Percentiles rank a stretch among this genome's conserved stretches.
phyloP scores from a whole-genome alignment of 2,888 invertebrate species.

The Bembecia ichneumoniformis region DNA sequence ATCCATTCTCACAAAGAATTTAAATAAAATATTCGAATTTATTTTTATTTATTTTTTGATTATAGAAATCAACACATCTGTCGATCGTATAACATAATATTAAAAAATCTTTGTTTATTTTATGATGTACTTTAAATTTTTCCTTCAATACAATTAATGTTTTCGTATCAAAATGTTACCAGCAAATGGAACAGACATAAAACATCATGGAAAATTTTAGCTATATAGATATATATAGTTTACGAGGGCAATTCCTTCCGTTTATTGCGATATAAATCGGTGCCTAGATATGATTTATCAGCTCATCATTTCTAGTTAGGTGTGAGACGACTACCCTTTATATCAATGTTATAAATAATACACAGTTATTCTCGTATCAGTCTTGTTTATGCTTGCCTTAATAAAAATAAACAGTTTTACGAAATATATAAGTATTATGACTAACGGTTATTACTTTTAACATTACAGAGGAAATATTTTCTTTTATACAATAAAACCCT shows the following conservation, averaged over 20 bases:
- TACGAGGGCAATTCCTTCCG: conserved; percentile 49
- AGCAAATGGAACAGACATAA: conserved; percentile 20
- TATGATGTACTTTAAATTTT: no score
- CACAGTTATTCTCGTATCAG: neutral
- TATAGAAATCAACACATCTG: no score
- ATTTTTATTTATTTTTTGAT: no score
- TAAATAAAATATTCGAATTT: no score
- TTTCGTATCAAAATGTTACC: neutral
- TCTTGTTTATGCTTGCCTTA: neutral
- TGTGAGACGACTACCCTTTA: conserved; percentile 46
- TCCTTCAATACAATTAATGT: no score
- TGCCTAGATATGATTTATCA: conserved; percentile 67
- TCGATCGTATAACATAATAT: no score
- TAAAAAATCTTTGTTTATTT: no score
- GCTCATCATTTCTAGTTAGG: conserved; percentile 65
- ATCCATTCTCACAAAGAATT: no score
- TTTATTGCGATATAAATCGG: conserved; percentile 68
- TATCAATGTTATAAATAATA: conserved; percentile 34
- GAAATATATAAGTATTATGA: no score
- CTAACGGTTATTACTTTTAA: no score
- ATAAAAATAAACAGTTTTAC: neutral
- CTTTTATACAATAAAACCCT: no score
- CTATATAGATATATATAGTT: conserved; percentile 30
- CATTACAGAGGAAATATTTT: no score
- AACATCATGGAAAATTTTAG: conserved; percentile 48